Conservation (phyloP, 2,797 vertebrate species). For the Sternarchorhynchus goeldii region DNA sequence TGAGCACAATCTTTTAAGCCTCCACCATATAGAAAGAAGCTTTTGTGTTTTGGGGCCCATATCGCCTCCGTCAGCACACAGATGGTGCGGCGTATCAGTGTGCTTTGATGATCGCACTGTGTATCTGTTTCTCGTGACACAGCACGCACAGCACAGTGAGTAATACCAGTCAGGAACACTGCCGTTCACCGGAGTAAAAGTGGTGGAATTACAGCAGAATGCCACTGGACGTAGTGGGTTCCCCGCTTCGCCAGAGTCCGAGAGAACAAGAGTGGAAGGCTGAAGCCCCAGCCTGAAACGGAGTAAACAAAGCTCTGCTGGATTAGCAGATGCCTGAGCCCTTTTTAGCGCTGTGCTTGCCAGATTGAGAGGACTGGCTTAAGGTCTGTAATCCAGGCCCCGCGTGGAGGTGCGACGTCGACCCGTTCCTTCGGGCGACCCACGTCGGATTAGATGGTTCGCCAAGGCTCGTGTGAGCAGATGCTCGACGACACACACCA, state of each 20-base stretch:
- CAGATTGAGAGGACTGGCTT: conserved; percentile 55
- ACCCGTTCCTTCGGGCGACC: conserved; percentile 47
- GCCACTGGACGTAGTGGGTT: not conserved
- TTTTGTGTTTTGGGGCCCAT: conserved; percentile 16
- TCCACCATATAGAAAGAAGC: conserved; percentile 21
- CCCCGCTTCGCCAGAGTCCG: conserved; percentile 1
- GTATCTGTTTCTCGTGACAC: conserved; percentile 26
- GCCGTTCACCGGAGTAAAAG: not conserved
- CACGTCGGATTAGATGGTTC: conserved; percentile 44
- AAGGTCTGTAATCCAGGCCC: conserved; percentile 49
- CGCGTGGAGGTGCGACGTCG: conserved; percentile 27
- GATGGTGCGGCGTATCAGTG: conserved; percentile 11
- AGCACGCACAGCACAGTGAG: not conserved
- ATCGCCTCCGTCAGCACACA: conserved; percentile 2
- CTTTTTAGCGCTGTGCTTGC: conserved; percentile 35
- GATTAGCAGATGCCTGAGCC: conserved; percentile 49
- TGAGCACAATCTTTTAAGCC: conserved; percentile 51
- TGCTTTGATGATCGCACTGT: conserved; percentile 24
- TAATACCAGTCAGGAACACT: conserved; percentile 1
- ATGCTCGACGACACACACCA: conserved; percentile 38
- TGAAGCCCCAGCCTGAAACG: conserved; percentile 32
- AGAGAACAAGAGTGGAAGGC: not conserved
- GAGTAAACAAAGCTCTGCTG: conserved; percentile 52
- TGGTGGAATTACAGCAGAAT: not conserved
- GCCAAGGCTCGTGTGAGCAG: conserved; percentile 32